Evolutionary conservation across 2,888 invertebrate species (phyloP).

Genomic region (Drosophila leonis): DNA sequence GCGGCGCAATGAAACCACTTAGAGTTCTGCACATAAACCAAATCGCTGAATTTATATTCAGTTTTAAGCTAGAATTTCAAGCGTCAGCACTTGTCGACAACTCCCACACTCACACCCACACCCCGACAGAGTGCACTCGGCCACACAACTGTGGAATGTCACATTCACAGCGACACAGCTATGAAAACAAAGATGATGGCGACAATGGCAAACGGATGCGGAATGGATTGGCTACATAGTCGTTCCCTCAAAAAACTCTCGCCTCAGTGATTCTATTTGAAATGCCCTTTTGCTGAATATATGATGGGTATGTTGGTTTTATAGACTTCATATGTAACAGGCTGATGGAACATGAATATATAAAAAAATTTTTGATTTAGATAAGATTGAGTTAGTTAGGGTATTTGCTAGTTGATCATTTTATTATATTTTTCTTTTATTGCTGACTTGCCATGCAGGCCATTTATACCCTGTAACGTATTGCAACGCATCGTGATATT

Average conservation of each 20-base stretch:
- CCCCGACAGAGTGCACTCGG: slow-evolving; percentile 6
- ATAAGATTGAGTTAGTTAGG: no score
- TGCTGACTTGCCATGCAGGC: background rate
- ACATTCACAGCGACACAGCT: slow-evolving; percentile 49
- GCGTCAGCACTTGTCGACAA: slow-evolving; percentile 59
- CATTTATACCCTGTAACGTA: slow-evolving; percentile 6
- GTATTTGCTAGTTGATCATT: background rate
- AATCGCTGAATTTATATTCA: slow-evolving; percentile 49
- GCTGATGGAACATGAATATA: background rate
- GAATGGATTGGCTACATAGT: slow-evolving; percentile 24
- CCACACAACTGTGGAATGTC: slow-evolving; percentile 50
- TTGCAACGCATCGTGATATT: slow-evolving; percentile 65
- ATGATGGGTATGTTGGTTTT: background rate
- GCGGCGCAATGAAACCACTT: slow-evolving; percentile 62
- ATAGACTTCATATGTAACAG: background rate
- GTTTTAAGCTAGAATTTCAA: slow-evolving; percentile 60
- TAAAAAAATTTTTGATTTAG: no score
- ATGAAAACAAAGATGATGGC: slow-evolving; percentile 56
- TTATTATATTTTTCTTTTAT: no score
- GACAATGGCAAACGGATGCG: slow-evolving; percentile 48
- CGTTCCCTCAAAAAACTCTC: background rate
- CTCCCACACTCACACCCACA: slow-evolving; percentile 17
- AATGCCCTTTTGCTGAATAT: background rate
- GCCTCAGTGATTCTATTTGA: slow-evolving; percentile 32
- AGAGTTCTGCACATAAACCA: slow-evolving; percentile 34